phyloP scores from a whole-genome alignment of 2,797 vertebrate genomes.

The Scyliorhinus canicula region DNA sequence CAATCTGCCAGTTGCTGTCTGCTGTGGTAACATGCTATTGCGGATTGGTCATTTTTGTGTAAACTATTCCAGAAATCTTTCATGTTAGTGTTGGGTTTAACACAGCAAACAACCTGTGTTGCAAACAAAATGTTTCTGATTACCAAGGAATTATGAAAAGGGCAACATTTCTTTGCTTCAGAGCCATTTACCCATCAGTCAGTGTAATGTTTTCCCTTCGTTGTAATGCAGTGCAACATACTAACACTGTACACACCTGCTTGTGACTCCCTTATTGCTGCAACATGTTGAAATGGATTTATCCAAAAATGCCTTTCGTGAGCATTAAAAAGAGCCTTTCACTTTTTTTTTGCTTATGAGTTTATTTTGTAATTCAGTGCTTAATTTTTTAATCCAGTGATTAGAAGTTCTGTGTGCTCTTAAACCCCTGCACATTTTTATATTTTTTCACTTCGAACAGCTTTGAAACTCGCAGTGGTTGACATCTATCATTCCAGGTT shows the following conservation, averaged over 20 bases:
- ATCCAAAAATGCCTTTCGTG: not conserved
- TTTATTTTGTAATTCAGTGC: not conserved
- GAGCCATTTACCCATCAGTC: not conserved
- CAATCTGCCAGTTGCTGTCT: not conserved
- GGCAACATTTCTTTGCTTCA: not conserved
- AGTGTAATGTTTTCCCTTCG: not conserved
- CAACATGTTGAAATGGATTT: not conserved
- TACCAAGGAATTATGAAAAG: not conserved
- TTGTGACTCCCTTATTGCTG: not conserved
- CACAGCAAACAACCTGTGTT: not conserved
- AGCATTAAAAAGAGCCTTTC: not conserved
- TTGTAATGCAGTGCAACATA: not conserved
- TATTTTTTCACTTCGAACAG: conserved; percentile 52
- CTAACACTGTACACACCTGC: not conserved
- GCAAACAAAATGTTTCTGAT: not conserved
- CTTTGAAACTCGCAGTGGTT: conserved; percentile 91
- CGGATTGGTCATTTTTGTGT: not conserved
- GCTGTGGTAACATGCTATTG: not conserved
- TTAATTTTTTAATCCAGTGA: not conserved
- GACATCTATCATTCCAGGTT: conserved; percentile 97
- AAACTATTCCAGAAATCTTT: not conserved
- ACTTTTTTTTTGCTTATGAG: not conserved
- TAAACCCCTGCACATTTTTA: conserved; percentile 2
- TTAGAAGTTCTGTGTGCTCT: not conserved
- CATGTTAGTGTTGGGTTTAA: not conserved